Percentiles rank a stretch among this genome's conserved stretches.
phyloP scores from a whole-genome alignment of 2,888 invertebrate genomes.

The Lepidochitona cinerea region DNA sequence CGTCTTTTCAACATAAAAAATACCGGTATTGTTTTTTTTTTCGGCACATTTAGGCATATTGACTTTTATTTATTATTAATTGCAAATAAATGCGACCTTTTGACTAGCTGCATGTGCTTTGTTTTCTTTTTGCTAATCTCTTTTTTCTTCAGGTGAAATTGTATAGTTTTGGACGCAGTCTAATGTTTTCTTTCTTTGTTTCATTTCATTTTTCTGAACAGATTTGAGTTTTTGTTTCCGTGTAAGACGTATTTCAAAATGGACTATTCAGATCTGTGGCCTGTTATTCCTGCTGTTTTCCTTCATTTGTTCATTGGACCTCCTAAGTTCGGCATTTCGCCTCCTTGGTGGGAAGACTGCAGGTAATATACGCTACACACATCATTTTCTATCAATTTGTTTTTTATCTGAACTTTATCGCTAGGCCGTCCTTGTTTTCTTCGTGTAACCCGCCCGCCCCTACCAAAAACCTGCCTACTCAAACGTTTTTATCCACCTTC shows the following conservation, averaged over 20 bases:
- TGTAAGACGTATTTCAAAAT: background rate
- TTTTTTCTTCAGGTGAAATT: background rate
- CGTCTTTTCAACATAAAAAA: too few relatives aligned
- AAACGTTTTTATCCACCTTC: too few relatives aligned
- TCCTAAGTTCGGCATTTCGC: constrained; percentile 61
- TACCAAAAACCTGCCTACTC: too few relatives aligned
- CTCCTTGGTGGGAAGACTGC: constrained; percentile 62
- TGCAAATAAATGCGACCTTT: too few relatives aligned
- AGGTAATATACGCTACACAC: constrained; percentile 44
- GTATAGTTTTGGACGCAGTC: background rate
- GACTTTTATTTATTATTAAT: too few relatives aligned
- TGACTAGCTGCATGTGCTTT: background rate
- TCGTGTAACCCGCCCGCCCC: too few relatives aligned
- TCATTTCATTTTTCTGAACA: background rate
- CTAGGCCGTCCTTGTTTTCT: too few relatives aligned
- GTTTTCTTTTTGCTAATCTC: background rate
- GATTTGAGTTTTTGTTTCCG: background rate
- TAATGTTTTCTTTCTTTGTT: background rate
- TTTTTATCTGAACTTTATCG: too few relatives aligned
- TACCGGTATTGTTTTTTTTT: too few relatives aligned
- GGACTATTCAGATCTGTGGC: constrained; percentile 48
- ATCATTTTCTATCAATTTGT: too few relatives aligned
- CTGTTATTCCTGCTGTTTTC: constrained; percentile 53
- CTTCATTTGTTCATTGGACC: constrained; percentile 62
- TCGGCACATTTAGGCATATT: too few relatives aligned